These are phyloP conservation scores for Climacteris rufus DNA, from an alignment of 2,113 vertebrate genomes.

Conservation along the genomic window DNA sequence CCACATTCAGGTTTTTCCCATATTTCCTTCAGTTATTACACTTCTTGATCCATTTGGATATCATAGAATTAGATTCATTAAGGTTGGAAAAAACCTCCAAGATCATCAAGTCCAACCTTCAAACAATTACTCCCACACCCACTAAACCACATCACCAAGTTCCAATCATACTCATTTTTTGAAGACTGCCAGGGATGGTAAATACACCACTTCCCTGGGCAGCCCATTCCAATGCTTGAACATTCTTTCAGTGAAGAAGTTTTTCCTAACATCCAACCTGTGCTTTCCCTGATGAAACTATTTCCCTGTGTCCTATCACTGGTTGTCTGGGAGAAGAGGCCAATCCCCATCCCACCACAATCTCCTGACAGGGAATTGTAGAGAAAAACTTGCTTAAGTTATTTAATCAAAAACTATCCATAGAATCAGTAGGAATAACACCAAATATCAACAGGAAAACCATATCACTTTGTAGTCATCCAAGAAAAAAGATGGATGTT, in stretches of 20 bases:
- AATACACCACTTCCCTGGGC: not conserved
- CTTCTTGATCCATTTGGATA: not conserved
- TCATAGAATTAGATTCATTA: not conserved
- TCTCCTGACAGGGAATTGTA: not conserved
- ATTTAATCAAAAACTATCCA: not conserved
- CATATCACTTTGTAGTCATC: not conserved
- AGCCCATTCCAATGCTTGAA: not conserved
- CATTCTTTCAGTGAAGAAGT: not conserved
- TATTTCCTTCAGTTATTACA: not conserved
- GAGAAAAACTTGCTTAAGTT: not conserved
- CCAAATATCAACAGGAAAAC: not conserved
- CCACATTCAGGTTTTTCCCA: not conserved
- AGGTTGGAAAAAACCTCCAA: not conserved
- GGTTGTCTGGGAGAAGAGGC: not conserved
- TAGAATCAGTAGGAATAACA: not conserved
- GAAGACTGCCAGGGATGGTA: not conserved
- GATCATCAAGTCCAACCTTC: not conserved
- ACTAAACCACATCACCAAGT: not conserved
- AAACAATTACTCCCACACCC: fast-evolving
- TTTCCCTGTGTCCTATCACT: not conserved
- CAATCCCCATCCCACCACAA: fast-evolving
- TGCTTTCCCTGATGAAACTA: not conserved
- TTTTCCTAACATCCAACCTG: no score
- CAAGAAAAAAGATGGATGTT: not conserved
- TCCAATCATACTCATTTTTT: not conserved